These are phyloP conservation scores for Patella caerulea DNA, from an alignment of 2,888 invertebrate species.

Conservation along the genomic window DNA sequence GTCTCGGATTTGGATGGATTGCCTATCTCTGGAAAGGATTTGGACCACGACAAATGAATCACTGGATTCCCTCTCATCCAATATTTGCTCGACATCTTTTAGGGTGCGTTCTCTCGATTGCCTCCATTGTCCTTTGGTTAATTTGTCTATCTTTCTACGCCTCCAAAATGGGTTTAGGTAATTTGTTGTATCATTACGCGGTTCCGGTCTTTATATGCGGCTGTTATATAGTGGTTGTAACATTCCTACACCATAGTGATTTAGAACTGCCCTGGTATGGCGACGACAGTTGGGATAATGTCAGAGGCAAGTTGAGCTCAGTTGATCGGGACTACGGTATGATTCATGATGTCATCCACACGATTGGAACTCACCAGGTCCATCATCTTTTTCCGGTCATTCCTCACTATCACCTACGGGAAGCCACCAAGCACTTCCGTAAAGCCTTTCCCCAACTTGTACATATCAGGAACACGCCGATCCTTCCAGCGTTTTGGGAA, in stretches of 20 bases:
- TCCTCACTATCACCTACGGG: slow-evolving; percentile 68
- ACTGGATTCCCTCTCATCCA: slow-evolving; percentile 35
- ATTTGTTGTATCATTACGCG: slow-evolving; percentile 54
- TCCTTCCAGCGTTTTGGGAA: slow-evolving; percentile 57
- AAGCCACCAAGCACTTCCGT: slow-evolving; percentile 63
- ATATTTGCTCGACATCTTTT: slow-evolving; percentile 53
- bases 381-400: slow-evolving; percentile 67
- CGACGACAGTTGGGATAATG: slow-evolving; percentile 62
- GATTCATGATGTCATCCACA: slow-evolving; percentile 65
- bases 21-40: slow-evolving; percentile 62
- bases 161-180: slow-evolving; percentile 44
- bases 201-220: slow-evolving; percentile 64
- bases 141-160: slow-evolving; percentile 46
- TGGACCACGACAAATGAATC: slow-evolving; percentile 49
- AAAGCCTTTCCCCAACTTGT: slow-evolving; percentile 59
- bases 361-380: slow-evolving; percentile 67
- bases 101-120: slow-evolving; percentile 49
- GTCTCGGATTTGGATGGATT: slow-evolving; percentile 62
- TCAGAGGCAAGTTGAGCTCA: slow-evolving; percentile 67
- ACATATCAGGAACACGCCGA: slow-evolving; percentile 56
- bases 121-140: slow-evolving; percentile 42
- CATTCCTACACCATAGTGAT: slow-evolving; percentile 69
- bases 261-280: slow-evolving; percentile 66
- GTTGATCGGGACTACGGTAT: slow-evolving; percentile 68
- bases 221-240: slow-evolving; percentile 63